A percentile compares a stretch with the other conserved stretches of the same genome.
phyloP scores from a whole-genome alignment of 2,888 invertebrate genomes.

The Trichopoda pennipes region DNA sequence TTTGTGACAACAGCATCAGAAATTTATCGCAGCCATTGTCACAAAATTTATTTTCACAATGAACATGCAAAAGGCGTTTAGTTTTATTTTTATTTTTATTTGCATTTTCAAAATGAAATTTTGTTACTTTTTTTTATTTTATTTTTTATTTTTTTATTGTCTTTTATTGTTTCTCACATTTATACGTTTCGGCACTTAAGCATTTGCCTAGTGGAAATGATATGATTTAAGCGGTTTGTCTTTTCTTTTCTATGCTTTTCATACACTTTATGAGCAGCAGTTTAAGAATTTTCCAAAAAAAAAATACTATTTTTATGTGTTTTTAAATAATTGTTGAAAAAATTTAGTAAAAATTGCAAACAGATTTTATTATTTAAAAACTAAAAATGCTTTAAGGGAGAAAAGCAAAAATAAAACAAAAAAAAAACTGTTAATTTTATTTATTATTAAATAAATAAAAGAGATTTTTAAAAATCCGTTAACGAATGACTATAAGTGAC shows the following conservation, averaged over 20 bases:
- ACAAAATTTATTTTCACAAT: slow-evolving; percentile 50
- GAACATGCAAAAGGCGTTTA: slow-evolving; percentile 65
- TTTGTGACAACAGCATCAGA: slow-evolving; percentile 47
- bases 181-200: background rate
- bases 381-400: too few species aligned
- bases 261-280: background rate
- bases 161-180: background rate
- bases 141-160: slow-evolving; percentile 18
- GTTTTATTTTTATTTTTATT: slow-evolving; percentile 6
- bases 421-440: too few species aligned
- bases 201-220: background rate
- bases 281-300: slow-evolving; percentile 12
- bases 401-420: too few species aligned
- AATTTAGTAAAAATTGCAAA: too few species aligned
- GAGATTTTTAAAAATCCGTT: too few species aligned
- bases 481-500: too few species aligned
- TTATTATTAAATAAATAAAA: too few species aligned
- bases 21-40: slow-evolving; percentile 57
- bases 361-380: too few species aligned
- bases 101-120: slow-evolving; percentile 4
- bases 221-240: slow-evolving; percentile 18
- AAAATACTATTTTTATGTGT: background rate
- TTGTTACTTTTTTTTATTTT: background rate
- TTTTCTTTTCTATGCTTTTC: background rate
- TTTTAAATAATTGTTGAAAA: too few species aligned